Evolutionary conservation across 2,113 vertebrate genomes (phyloP), one percentile per base, ranked within the genome.

Genomic region (Delphinapterus leucas): DNA sequence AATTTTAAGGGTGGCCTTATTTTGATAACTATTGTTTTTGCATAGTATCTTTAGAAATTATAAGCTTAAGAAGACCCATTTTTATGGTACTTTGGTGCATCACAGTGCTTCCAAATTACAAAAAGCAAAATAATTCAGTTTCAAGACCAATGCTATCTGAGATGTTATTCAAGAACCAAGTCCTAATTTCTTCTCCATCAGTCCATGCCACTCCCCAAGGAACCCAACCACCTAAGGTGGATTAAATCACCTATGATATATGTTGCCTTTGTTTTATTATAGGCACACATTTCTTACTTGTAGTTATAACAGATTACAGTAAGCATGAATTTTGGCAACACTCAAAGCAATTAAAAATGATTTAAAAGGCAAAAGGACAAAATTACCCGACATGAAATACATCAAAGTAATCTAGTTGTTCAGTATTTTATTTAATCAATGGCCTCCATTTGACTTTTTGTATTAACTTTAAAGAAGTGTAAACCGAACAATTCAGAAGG

Each of bases 261-360:
- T 1, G 41, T 47, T 11, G 8, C 33, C 67, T 47, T 90, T 70
- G 55, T 97, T 85, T 81, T 44, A 71, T 93, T 80, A 87, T 41
- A 93, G n/a, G 9, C 6, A 28, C 47, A 67, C 76, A 96, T 10
- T 55, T 89, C 17, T 44, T 84, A 73, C 71, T 60, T 91, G 31
- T 36, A 83, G 61, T 70, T 91, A 88, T n/a, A 96, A 97, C 61
- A 87, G 68, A 96, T 93, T 89, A 95, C 81, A 76, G 11, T 73
- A 7, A 93, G n/a, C 26, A 84, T 81, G 33, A 15, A 73, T 86
- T 93, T 95, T 96, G 95, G 89, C 92, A 96, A 70, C 58, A 88
- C 23, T 84, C 55, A 97, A 80, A 92, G 92, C 76, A 92, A 98
- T 96, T 93, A 97, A 92, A 95, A 97, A 96, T 93, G 86, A 97